phyloP scores from a whole-genome alignment of 1,140 invertebrate species.

The Calliphora vicina region DNA sequence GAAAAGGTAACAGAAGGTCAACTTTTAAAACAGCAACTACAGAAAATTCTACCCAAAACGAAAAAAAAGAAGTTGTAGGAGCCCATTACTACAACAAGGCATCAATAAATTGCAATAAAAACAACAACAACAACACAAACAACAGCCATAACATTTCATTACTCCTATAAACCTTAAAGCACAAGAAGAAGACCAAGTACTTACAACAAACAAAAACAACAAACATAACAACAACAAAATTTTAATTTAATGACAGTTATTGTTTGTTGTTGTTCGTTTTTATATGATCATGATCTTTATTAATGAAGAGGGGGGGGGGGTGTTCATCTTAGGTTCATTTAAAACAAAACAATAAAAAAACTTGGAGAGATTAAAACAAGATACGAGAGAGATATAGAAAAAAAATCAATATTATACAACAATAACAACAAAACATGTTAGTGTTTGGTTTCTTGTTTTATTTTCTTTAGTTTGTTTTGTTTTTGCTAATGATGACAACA shows the following conservation, averaged over 20 bases:
- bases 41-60: too few species aligned
- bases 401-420: background rate
- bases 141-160: background rate
- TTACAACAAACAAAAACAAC: background rate
- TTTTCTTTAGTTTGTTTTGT: background rate
- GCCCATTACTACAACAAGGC: background rate
- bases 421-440: too few species aligned
- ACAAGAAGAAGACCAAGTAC: background rate
- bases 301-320: background rate
- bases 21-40: background rate
- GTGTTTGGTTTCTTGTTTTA: too few species aligned
- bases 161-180: background rate
- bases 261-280: background rate
- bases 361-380: background rate
- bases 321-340: background rate
- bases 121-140: background rate
- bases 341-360: background rate
- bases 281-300: background rate
- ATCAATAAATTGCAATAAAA: background rate
- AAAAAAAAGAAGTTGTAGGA: background rate
- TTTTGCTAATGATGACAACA: background rate
- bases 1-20: constrained; percentile 25
- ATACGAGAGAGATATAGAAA: background rate
- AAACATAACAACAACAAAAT: too few species aligned
- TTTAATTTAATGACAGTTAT: background rate